These are phyloP conservation scores for Hyles lineata DNA, from an alignment of 2,888 invertebrate genomes.

Conservation along the genomic window DNA sequence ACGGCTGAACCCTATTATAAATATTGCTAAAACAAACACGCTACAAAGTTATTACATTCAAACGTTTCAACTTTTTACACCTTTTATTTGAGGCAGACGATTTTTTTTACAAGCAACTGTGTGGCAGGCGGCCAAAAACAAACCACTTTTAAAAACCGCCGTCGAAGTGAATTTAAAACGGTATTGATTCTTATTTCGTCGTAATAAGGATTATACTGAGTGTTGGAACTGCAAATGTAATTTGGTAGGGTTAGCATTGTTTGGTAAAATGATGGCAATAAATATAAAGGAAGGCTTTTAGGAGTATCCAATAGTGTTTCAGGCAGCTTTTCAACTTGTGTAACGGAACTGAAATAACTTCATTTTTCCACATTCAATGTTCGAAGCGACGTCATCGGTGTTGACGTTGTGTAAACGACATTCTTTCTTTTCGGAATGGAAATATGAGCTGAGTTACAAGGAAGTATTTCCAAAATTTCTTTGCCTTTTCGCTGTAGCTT, in stretches of 20 bases:
- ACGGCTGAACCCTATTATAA: conserved; percentile 3
- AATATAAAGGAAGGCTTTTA: conserved; percentile 71
- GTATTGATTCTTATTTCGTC: conserved; percentile 49
- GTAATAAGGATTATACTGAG: conserved; percentile 42
- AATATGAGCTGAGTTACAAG: background rate
- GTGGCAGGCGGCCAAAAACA: conserved; percentile 73
- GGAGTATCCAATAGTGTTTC: conserved; percentile 65
- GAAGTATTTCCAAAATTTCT: background rate
- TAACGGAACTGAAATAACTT: conserved; percentile 42
- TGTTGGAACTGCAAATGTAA: conserved; percentile 40
- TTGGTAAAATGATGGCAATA: conserved; percentile 77
- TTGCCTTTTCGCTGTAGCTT: no score
- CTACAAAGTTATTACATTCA: conserved; percentile 61
- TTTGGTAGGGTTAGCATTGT: conserved; percentile 64
- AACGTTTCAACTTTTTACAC: conserved; percentile 69
- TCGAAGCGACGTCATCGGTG: conserved; percentile 36
- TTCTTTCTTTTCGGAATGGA: background rate
- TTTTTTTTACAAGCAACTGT: conserved; percentile 66
- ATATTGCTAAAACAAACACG: conserved; percentile 34
- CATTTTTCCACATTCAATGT: conserved; percentile 45
- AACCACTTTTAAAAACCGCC: conserved; percentile 45
- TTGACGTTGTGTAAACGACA: conserved; percentile 27
- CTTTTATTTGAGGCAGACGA: conserved; percentile 70
- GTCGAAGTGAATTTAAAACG: conserved; percentile 31
- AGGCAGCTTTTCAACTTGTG: conserved; percentile 53